phyloP scores from a whole-genome alignment of 2,113 vertebrate genomes.

The Burhinus bistriatus region DNA sequence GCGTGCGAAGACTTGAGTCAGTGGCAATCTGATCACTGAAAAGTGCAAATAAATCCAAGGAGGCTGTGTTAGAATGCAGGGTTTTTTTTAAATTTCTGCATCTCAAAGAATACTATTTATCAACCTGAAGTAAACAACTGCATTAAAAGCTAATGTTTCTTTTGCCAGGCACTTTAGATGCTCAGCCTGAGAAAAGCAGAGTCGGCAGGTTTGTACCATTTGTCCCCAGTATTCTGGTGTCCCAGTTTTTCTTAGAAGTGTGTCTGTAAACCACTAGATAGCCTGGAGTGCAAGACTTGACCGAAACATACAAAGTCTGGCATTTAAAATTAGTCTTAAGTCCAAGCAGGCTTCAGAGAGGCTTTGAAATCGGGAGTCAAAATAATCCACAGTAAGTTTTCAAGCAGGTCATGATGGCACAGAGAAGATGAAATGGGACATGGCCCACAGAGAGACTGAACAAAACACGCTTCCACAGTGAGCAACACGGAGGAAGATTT shows the following conservation, averaged over 20 bases:
- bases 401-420: not conserved
- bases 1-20: not conserved
- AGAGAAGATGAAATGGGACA: not conserved
- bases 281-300: not conserved
- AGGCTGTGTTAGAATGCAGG: not conserved
- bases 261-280: not conserved
- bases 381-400: not conserved
- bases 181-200: conserved; percentile 15
- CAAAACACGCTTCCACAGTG: not conserved
- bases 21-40: conserved; percentile 7
- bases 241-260: not conserved
- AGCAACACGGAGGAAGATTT: not conserved
- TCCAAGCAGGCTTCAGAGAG: not conserved
- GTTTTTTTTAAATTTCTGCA: not conserved
- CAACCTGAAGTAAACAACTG: not conserved
- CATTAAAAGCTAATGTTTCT: not conserved
- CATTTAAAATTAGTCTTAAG: not conserved
- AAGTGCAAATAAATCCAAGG: conserved; percentile 1
- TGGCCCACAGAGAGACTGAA: not conserved
- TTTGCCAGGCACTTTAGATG: conserved; percentile 14
- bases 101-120: not conserved
- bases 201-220: not conserved
- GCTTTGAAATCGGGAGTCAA: not conserved
- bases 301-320: not conserved
- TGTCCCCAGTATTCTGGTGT: not conserved